phyloP scores from a whole-genome alignment of 2,113 vertebrate species.

The Indicator maculatus region DNA sequence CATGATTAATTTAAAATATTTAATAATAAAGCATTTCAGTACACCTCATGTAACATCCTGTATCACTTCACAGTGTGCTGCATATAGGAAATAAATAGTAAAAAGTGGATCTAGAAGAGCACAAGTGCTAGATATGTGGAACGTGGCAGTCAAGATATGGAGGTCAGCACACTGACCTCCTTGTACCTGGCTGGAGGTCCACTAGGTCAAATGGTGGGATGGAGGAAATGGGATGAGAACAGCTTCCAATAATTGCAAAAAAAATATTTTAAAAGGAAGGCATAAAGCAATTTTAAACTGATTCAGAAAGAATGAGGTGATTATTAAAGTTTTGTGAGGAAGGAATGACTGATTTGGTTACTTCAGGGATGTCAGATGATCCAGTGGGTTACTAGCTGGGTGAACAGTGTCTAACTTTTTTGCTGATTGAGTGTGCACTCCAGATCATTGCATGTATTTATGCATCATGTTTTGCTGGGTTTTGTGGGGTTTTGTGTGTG shows the following conservation, averaged over 20 bases:
- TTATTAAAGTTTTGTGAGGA: neutral
- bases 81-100: neutral
- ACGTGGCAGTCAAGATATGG: rapidly evolving
- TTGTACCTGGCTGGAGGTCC: neutral
- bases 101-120: neutral
- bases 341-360: neutral
- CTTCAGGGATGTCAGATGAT: neutral
- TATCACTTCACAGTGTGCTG: neutral
- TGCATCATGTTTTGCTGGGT: neutral
- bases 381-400: neutral
- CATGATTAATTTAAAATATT: conserved; percentile 70
- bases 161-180: neutral
- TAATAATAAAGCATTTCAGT: conserved; percentile 55
- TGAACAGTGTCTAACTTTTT: neutral
- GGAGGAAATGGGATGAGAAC: neutral
- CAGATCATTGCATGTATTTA: neutral
- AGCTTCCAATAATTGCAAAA: neutral
- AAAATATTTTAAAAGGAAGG: neutral
- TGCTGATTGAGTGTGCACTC: neutral
- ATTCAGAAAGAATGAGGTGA: neutral
- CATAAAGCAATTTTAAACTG: neutral
- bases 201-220: neutral
- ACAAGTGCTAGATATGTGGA: neutral
- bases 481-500: neutral
- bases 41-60: conserved; percentile 29